These are phyloP conservation scores for Enteromius fasciolatus DNA, from an alignment of 2,797 vertebrate genomes.

Conservation along the genomic window DNA sequence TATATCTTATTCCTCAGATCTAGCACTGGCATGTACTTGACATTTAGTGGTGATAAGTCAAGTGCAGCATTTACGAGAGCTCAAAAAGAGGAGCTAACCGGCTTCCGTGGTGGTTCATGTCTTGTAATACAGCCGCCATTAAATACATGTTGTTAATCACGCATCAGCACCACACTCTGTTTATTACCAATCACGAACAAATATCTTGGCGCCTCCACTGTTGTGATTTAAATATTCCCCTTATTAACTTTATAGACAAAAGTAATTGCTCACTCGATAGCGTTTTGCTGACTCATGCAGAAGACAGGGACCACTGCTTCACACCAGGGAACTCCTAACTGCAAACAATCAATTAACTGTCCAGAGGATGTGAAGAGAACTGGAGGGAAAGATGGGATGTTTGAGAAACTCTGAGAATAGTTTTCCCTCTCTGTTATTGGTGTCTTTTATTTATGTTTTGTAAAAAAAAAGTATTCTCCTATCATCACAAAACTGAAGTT, in stretches of 20 bases:
- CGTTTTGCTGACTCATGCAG: constrained; percentile 52
- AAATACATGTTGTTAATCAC: constrained; percentile 52
- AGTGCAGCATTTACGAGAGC: constrained; percentile 38
- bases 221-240: constrained; percentile 54
- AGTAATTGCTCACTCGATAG: constrained; percentile 52
- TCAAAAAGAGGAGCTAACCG: constrained; percentile 26
- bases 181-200: constrained; percentile 50
- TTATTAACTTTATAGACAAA: constrained; percentile 57
- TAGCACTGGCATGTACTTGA: constrained; percentile 51
- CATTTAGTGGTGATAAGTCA: constrained; percentile 50
- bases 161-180: constrained; percentile 36
- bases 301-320: constrained; percentile 49
- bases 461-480: too few species aligned
- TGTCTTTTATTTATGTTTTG: neutral
- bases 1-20: constrained; percentile 43
- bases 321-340: constrained; percentile 53
- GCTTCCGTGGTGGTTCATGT: constrained; percentile 35
- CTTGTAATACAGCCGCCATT: constrained; percentile 37
- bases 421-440: neutral
- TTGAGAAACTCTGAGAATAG: constrained; percentile 3
- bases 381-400: constrained; percentile 29
- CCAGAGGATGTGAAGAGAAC: constrained; percentile 13
- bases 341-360: constrained; percentile 60
- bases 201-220: constrained; percentile 29
- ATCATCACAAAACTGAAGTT: too few species aligned